These are phyloP conservation scores for Rhopalosiphum padi DNA, from an alignment of 1,140 invertebrate genomes.

Conservation along the genomic window DNA sequence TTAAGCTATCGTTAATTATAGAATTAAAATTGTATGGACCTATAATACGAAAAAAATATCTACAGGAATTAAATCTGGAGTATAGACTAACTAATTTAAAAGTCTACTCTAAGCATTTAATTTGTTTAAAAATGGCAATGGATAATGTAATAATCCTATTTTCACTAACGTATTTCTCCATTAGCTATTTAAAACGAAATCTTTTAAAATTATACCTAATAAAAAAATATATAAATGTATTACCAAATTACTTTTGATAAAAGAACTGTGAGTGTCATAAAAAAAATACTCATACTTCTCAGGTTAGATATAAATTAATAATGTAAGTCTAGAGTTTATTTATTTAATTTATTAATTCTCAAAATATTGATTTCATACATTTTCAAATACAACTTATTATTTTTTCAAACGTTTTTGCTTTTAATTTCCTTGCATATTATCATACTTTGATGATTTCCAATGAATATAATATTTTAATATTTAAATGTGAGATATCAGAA, in stretches of 20 bases:
- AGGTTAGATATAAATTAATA: not conserved
- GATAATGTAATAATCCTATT: not conserved
- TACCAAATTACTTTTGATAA: not conserved
- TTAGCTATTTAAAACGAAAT: not conserved
- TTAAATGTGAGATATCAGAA: not conserved
- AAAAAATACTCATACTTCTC: not conserved
- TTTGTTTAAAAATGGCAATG: not conserved
- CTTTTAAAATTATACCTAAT: not conserved
- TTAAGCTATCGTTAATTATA: not conserved
- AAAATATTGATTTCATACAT: not conserved
- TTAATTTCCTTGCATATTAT: not conserved
- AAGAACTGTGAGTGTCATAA: not conserved
- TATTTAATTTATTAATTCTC: not conserved
- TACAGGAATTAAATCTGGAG: not conserved
- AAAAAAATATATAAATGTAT: not conserved
- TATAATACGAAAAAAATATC: not conserved
- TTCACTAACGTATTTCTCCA: not conserved
- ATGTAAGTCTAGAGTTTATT: not conserved
- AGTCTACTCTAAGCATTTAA: not conserved
- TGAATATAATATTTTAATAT: not conserved
- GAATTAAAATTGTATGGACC: not conserved
- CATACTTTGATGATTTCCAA: not conserved
- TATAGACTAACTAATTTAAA: not conserved
- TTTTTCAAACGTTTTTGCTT: not conserved
- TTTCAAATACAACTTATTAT: not conserved